Conservation (phyloP, 2,113 vertebrate species). For the Nesogale talazaci region DNA sequence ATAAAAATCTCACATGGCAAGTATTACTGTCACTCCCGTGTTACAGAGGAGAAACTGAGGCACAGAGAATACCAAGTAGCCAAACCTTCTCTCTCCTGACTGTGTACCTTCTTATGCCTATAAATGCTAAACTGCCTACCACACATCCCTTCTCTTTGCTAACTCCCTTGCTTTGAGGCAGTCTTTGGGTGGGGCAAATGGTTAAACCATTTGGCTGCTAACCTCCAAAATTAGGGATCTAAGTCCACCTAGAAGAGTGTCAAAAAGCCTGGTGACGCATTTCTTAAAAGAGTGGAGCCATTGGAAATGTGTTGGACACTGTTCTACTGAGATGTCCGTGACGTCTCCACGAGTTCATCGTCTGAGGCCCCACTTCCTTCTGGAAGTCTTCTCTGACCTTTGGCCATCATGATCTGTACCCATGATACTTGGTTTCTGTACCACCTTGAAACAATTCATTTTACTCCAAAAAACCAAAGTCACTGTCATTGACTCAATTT, state of each 20-base stretch:
- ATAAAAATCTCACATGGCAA: neutral
- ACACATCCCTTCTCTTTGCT: neutral
- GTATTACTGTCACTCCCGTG: neutral
- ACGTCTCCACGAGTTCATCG: neutral
- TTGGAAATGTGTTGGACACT: neutral
- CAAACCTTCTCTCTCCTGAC: neutral
- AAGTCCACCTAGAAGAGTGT: neutral
- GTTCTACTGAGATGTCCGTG: neutral
- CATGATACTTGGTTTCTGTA: neutral
- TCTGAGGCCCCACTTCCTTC: neutral
- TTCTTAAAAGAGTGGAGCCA: neutral
- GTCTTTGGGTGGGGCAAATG: neutral
- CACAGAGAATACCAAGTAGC: neutral
- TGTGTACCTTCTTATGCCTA: neutral
- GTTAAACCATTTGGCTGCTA: neutral
- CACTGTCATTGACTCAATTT: too few species aligned
- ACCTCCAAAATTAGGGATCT: neutral
- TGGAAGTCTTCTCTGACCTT: neutral
- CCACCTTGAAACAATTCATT: slow-evolving; percentile 36
- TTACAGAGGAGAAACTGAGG: slow-evolving; percentile 45
- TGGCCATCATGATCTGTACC: neutral
- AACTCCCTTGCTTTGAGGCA: neutral
- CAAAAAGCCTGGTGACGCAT: neutral
- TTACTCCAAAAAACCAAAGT: neutral
- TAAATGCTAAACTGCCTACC: neutral